Evolutionary conservation across 35 echinoderm and acorn worm genomes (phyloP).

Genomic region (Anneissia japonica): DNA sequence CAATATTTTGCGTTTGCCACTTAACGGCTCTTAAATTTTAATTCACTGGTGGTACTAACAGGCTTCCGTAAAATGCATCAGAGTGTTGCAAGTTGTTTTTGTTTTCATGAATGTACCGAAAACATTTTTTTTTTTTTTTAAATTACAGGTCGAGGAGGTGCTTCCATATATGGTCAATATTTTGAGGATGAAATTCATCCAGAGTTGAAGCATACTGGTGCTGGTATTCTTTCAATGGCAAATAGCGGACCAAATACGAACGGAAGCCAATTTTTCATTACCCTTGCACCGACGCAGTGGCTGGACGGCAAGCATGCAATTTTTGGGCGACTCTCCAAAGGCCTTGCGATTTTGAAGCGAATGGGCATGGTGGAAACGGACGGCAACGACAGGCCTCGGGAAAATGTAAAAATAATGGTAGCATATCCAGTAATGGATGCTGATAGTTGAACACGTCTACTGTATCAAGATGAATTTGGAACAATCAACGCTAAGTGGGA

Average conservation of each 20-base stretch:
- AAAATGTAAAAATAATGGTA: constrained; percentile 71
- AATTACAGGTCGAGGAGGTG: constrained; percentile 69
- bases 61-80: too few species aligned
- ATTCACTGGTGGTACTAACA: constrained; percentile 65
- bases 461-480: too few species aligned
- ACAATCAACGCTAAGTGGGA: too few species aligned
- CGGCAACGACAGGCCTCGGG: constrained; percentile 60
- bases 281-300: constrained; percentile 72
- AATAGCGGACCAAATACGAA: constrained; percentile 94
- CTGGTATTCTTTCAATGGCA: constrained; percentile 93
- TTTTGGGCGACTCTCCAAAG: constrained; percentile 67
- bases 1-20: constrained; percentile 74
- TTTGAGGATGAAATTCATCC: constrained; percentile 85
- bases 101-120: too few species aligned
- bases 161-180: constrained; percentile 73
- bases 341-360: constrained; percentile 61
- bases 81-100: too few species aligned
- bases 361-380: constrained; percentile 95
- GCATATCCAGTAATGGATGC: constrained; percentile 42
- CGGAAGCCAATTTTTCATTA: constrained; percentile 97
- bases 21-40: constrained; percentile 57
- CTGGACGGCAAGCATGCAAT: constrained; percentile 88
- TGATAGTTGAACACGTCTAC: neutral
- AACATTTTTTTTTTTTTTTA: constrained; percentile 7
- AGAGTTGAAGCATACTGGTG: constrained; percentile 84